Percentiles rank a stretch among this genome's conserved stretches.
Evolutionary conservation across 2,113 vertebrate genomes (phyloP).

Genomic region (Erythrolamprus reginae): DNA sequence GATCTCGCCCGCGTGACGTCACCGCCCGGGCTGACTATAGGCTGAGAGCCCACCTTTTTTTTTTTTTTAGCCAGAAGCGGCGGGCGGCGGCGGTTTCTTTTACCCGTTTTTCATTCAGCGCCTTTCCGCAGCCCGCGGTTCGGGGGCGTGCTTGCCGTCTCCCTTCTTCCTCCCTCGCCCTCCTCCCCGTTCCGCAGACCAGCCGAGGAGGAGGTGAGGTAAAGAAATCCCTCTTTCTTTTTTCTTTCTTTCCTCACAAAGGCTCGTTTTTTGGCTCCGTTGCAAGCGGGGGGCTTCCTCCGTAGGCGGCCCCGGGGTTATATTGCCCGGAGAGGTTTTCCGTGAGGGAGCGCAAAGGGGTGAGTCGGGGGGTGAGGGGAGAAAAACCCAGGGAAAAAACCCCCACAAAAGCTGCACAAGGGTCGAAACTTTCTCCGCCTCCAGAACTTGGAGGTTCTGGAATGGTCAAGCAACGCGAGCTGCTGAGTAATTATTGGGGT

Average conservation of each 20-base stretch:
- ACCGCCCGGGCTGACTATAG: conserved; percentile 67
- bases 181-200: neutral
- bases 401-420: neutral
- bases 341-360: neutral
- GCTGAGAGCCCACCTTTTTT: conserved; percentile 60
- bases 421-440: neutral
- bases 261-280: neutral
- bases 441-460: neutral
- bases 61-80: neutral
- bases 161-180: neutral
- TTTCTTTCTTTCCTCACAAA: neutral
- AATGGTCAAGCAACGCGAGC: neutral
- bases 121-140: conserved; percentile 61
- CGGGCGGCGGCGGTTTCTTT: too few relatives aligned
- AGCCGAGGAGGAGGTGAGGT: conserved; percentile 53
- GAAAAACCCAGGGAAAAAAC: too few relatives aligned
- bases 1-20: conserved; percentile 67
- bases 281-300: neutral
- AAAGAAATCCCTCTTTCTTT: neutral
- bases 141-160: neutral
- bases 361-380: neutral
- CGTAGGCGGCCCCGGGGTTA: neutral
- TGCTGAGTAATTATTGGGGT: neutral
- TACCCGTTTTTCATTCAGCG: conserved; percentile 61
- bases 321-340: neutral